These are phyloP conservation scores for Drosophila rellima DNA, from an alignment of 2,888 invertebrate species.

Conservation along the genomic window DNA sequence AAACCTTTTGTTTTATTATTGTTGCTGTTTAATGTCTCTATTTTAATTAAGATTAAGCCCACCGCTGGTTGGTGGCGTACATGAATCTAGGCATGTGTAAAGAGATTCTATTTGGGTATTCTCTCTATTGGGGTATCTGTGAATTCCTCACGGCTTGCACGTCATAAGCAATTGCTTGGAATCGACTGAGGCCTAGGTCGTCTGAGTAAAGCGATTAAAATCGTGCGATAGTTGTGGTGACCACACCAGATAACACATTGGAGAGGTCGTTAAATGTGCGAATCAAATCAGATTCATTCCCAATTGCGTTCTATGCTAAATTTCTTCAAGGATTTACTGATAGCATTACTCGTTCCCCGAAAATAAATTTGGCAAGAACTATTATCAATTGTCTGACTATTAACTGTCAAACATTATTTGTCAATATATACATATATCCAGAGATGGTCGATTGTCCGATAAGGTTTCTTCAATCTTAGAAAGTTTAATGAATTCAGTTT, in stretches of 20 bases:
- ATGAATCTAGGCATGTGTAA: slow-evolving; percentile 32
- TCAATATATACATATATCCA: background rate
- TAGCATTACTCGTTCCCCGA: background rate
- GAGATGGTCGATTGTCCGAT: background rate
- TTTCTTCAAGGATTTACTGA: slow-evolving; percentile 1
- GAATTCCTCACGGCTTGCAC: slow-evolving; percentile 28
- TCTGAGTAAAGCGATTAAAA: slow-evolving; percentile 32
- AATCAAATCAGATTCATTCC: slow-evolving; percentile 5
- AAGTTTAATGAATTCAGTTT: background rate
- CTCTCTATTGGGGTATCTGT: slow-evolving; percentile 1
- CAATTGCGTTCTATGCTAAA: slow-evolving; percentile 5
- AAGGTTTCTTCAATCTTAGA: background rate
- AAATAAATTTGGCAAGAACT: background rate
- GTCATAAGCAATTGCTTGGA: slow-evolving; percentile 24
- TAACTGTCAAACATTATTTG: background rate
- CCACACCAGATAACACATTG: slow-evolving; percentile 36
- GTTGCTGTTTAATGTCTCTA: slow-evolving; percentile 30
- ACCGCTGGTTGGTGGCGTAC: slow-evolving; percentile 31
- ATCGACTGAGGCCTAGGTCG: slow-evolving; percentile 35
- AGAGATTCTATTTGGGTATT: background rate
- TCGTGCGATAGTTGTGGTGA: slow-evolving; percentile 22
- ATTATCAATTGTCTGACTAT: background rate
- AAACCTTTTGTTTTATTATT: slow-evolving; percentile 51
- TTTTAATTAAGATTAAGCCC: slow-evolving; percentile 62
- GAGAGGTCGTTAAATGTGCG: slow-evolving; percentile 44